Base-by-base conservation (phyloP, 2,113 vertebrate genomes). In the Lanius ludovicianus region DNA sequence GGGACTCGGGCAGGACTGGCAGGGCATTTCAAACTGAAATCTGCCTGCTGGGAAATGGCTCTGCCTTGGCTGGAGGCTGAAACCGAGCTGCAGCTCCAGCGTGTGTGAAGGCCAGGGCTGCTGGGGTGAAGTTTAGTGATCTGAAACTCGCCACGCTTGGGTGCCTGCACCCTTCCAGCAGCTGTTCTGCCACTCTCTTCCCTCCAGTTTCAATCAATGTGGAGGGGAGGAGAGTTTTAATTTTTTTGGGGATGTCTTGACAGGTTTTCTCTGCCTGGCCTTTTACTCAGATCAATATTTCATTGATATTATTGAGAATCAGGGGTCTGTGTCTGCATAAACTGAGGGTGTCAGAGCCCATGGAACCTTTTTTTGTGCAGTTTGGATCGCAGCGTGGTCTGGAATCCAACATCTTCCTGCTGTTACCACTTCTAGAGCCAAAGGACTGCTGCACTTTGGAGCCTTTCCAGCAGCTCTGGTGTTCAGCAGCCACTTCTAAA, bases 71-170 rank as follows among this genome's bases (percentile, higher is more conserved):
- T 70, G 81, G 27, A 21, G 71, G 92, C 37, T 85, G 39, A 41
- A 70, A 80, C 46, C 2, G 42, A 47, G 74, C 68, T 41, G 69
- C 52, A 73, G 31, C 4, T 49, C 6, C 1, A 53, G 20, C 18
- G 39, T 77, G 50, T 62, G 65, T 30, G 88, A 41, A 50, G 55
- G 75, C 19, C 67, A 41, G 47, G 0, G 47, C 21, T 13, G 79
- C 49, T 62, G 33, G 31, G 21, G 13, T 3, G 70, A 80, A 13
- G 60, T 69, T 89, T 41, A 93, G 84, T 63, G 93, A 95, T 89
- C 14, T 96, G 95, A 89, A 95, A 96, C 96, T 12, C 13, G 35
- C 33, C 84, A 57, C 3, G 6, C 87, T 73, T 13, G 10, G 25
- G 10, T 28, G 25, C 70, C 41, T 30, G 62, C 37, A 3, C 46